Conservation (phyloP, 2,113 vertebrate species). For the Puntigrus tetrazona region DNA sequence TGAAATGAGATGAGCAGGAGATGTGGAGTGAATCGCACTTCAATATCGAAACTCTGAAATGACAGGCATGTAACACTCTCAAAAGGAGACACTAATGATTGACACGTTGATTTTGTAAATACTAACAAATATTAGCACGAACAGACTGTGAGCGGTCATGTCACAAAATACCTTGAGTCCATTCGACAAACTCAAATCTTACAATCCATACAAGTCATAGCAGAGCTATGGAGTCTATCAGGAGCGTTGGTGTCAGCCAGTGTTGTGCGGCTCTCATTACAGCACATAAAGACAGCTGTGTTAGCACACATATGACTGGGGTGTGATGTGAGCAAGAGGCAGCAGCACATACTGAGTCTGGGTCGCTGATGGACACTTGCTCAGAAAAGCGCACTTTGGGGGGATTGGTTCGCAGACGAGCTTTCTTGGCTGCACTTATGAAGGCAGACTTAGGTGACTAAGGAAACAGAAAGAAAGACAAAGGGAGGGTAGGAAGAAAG, state of each 20-base stretch:
- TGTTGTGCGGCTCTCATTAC: constrained; percentile 37
- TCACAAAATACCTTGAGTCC: not conserved
- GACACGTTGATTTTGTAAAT: not conserved
- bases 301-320: constrained; percentile 41
- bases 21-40: constrained; percentile 22
- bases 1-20: constrained; percentile 46
- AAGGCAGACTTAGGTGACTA: constrained; percentile 98
- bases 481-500: constrained; percentile 50
- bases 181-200: not conserved
- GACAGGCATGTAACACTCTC: constrained; percentile 37
- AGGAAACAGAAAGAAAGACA: constrained; percentile 55
- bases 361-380: constrained; percentile 92
- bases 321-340: constrained; percentile 43
- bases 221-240: not conserved
- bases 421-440: constrained; percentile 98
- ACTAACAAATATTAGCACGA: not conserved
- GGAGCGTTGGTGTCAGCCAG: constrained; percentile 26
- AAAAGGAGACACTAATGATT: constrained; percentile 2
- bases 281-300: constrained; percentile 36
- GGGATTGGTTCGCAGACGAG: constrained; percentile 90
- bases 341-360: constrained; percentile 87
- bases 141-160: not conserved
- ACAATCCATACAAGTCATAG: not conserved
- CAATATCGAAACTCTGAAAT: constrained; percentile 45
- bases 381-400: constrained; percentile 96